Base-by-base conservation (phyloP, 2,113 vertebrate genomes). In the Passer montanus region DNA sequence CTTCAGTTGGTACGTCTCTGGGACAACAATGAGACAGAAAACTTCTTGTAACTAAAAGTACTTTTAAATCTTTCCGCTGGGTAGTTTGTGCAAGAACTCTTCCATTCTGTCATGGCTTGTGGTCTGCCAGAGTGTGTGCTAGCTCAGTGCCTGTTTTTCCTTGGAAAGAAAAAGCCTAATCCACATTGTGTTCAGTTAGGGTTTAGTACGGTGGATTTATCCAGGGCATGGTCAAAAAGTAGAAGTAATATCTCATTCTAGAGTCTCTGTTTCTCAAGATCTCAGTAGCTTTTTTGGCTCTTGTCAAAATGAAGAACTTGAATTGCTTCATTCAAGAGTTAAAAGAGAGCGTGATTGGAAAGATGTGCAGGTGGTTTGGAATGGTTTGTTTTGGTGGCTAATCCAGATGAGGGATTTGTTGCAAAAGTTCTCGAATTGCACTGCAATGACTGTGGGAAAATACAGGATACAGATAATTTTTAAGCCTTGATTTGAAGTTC, bases 401-500 rank as follows among this genome's bases (percentile, higher is more conserved):
- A 92, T 73, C 3, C 6, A 33, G 6, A 13, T 0, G 2, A 73
- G 33, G 11, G 13, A 47, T 70, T 81, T 7, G 2, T 64, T 69
- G 26, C 10, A 44, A 21, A 46, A 9, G 7, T 52, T 67, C 18
- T 78, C 15, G 67, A 47, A 55, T 30, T 39, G 41, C 24, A 15
- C 28, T 66, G 31, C 37, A 67, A 13, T 1, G 10, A 44, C 20
- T 15, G 3, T 66, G 19, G 35, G 24, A 59, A 82, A 78, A 63
- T 10, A 67, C 0, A 0, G 20, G 22, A 67, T 37, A n/a, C 0
- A 2, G 10, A 21, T 67, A 10, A 24, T n/a, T 85, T 83, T 55
- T 33, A 70, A 43, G 10, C 49, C 7, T 4, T 55, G 10, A 43
- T 60, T 82, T n/a, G 9, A 7, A 35, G 1, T 28, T 75, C 15